Evolutionary conservation across 1,140 invertebrate species (phyloP).

Genomic region (Brachionus paranguensis): DNA sequence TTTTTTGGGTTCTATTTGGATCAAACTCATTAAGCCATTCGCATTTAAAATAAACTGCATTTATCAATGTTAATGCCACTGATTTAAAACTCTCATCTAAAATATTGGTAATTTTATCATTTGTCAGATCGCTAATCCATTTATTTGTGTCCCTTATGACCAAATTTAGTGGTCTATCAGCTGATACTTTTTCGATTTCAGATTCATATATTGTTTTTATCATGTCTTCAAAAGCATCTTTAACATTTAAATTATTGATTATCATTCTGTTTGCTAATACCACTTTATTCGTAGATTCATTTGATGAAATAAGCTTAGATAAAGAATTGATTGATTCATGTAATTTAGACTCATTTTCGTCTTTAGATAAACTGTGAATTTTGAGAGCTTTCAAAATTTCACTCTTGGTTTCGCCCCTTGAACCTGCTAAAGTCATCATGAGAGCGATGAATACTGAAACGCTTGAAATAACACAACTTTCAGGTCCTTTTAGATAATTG

Average conservation of each 20-base stretch:
- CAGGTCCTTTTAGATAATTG: neutral
- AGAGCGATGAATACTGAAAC: slow-evolving; percentile 5
- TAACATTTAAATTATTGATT: neutral
- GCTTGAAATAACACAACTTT: neutral
- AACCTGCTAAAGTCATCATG: slow-evolving; percentile 6
- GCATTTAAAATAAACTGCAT: slow-evolving; percentile 11
- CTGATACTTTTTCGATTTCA: neutral
- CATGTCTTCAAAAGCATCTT: neutral
- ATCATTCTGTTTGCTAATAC: slow-evolving; percentile 7
- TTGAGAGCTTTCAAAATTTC: neutral
- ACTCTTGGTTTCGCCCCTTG: neutral
- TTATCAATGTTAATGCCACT: neutral
- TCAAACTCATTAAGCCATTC: slow-evolving; percentile 9
- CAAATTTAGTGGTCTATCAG: neutral
- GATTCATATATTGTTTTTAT: neutral
- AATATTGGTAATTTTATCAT: slow-evolving; percentile 13
- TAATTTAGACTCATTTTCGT: neutral
- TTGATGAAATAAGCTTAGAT: neutral
- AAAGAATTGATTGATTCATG: neutral
- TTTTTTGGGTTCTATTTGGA: neutral
- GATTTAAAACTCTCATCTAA: slow-evolving; percentile 12
- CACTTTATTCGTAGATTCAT: neutral
- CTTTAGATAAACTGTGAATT: neutral
- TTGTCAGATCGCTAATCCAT: slow-evolving; percentile 14
- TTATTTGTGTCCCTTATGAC: neutral